These are phyloP conservation scores for Saccopteryx leptura DNA, from an alignment of 2,113 vertebrate species.

Conservation along the genomic window DNA sequence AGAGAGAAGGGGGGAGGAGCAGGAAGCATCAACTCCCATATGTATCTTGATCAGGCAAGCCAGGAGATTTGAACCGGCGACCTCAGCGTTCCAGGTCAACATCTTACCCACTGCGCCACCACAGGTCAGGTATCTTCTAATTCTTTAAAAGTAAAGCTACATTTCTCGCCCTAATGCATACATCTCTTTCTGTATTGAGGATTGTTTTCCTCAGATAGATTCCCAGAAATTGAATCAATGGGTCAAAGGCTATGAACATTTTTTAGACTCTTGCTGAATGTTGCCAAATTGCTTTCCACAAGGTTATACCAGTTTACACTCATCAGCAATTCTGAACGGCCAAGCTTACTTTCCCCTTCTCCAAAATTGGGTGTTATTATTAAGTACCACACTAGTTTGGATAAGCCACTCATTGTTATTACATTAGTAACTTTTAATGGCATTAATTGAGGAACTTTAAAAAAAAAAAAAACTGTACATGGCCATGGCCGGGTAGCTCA, in stretches of 20 bases:
- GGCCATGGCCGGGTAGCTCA: background rate
- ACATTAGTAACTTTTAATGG: background rate
- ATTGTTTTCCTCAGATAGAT: slow-evolving; percentile 25
- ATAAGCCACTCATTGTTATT: background rate
- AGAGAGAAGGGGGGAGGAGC: too few species aligned
- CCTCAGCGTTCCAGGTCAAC: too few species aligned
- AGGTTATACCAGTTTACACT: background rate
- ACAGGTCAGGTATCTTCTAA: background rate
- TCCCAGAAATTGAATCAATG: slow-evolving; percentile 56
- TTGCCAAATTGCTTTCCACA: slow-evolving; percentile 34
- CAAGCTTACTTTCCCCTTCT: background rate
- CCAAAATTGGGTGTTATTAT: background rate
- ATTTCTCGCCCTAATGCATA: background rate
- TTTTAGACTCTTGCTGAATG: background rate
- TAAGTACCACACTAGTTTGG: background rate
- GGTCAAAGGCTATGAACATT: background rate
- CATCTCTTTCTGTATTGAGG: background rate
- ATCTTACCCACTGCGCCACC: too few species aligned
- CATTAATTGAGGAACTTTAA: background rate
- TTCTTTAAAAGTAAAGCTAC: background rate
- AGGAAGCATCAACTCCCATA: too few species aligned
- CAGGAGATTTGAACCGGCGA: too few species aligned
- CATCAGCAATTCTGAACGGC: background rate
- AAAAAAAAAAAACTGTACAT: background rate
- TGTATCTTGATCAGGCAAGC: too few species aligned